Base-by-base conservation (phyloP, 2,113 vertebrate species). In the Fulmarus glacialis region DNA sequence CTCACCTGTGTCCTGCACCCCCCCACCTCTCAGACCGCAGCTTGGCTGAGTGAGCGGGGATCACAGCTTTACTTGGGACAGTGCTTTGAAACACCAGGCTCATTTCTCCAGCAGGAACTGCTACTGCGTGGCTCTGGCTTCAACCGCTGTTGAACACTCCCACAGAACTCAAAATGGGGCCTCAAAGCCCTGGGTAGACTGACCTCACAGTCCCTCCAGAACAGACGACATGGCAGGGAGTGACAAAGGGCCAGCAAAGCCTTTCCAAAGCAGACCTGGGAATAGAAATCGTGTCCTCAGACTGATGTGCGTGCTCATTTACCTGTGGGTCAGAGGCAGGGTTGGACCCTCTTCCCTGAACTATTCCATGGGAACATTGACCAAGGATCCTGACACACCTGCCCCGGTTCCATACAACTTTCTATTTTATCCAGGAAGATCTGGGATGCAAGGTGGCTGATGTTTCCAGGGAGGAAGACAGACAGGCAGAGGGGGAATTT, bases 201-300 rank as follows among this genome's bases (percentile, higher is more conserved):
- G 84, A 75, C 58, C 3, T 73, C 55, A 38, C 55, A 81, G 42
- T 32, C 36, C 73, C 45, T 5, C 48, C 62, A 48, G 29, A 18
- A 4, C 53, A 32, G 43, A 34, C 0, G 5, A 59, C 55, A 56
- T 0, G 2, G 23, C 59, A 86, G 21, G 15, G 38, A 89, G 56
- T 0, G 47, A 52, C 81, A 87, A 13, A 9, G 27, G 36, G 42
- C 2, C 4, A 7, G 62, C 36, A 86, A 63, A 84, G 36, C 55
- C 70, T 43, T 58, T 66, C 79, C 83, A 79, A 27, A 88, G 60
- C 50, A 88, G 59, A 20, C 10, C n/a, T 82, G 66, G 70, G 55
- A 47, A 32, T 0, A 38, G 27, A 40, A 82, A 38, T 4, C 0
- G 0, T 8, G 40, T 13, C 40, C 74, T 40, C 29, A 45, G 40